phyloP scores from a whole-genome alignment of 1,140 invertebrate genomes.

The Drosophila obscura region DNA sequence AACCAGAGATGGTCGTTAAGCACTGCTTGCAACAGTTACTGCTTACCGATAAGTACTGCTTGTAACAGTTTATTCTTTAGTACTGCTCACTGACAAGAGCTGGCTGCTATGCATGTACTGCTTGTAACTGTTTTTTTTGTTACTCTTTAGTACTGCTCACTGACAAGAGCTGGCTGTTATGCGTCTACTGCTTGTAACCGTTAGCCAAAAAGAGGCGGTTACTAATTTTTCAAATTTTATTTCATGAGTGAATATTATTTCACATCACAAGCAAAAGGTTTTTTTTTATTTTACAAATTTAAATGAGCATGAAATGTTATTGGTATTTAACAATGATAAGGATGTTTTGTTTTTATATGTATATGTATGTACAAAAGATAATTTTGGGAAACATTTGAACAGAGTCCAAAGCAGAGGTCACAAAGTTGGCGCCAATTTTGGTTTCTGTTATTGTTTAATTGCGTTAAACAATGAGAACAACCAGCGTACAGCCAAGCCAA shows the following conservation, averaged over 20 bases:
- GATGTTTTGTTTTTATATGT: conserved; percentile 11
- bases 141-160: too few relatives aligned
- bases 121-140: too few relatives aligned
- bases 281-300: conserved; percentile 26
- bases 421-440: conserved; percentile 25
- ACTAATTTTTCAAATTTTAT: conserved; percentile 12
- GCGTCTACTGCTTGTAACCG: too few relatives aligned
- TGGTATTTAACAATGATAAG: conserved; percentile 47
- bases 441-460: conserved; percentile 6
- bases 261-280: conserved; percentile 15
- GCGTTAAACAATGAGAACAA: conserved; percentile 44
- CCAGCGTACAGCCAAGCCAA: conserved; percentile 34
- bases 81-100: background rate
- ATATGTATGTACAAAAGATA: conserved; percentile 31
- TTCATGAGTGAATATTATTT: conserved; percentile 9
- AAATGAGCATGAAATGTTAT: conserved; percentile 31
- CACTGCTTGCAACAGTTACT: background rate
- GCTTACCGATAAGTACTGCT: background rate
- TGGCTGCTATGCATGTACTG: too few relatives aligned
- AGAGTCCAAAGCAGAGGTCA: background rate
- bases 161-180: too few relatives aligned
- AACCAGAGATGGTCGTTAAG: too few relatives aligned
- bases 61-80: background rate
- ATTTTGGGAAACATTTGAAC: conserved; percentile 45
- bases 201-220: background rate